phyloP scores from a whole-genome alignment of 1,140 invertebrate species.

The Drosophila nasuta region DNA sequence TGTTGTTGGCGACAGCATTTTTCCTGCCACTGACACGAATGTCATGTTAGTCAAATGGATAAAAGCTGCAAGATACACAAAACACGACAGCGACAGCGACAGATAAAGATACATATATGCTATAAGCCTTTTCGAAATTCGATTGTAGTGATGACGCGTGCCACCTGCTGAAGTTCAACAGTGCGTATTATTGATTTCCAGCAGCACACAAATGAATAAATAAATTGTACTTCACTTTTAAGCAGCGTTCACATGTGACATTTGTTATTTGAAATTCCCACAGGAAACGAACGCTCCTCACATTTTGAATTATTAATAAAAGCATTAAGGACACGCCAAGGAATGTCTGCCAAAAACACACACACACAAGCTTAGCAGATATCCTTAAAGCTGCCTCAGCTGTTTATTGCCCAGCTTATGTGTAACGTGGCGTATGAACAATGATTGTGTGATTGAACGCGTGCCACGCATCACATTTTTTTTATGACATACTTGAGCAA shows the following conservation, averaged over 20 bases:
- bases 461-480: constrained; percentile 12
- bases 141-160: neutral
- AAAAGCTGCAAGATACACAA: neutral
- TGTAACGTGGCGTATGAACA: constrained; percentile 54
- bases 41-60: constrained; percentile 43
- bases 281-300: neutral
- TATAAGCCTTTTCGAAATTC: neutral
- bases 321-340: constrained; percentile 26
- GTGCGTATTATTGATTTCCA: constrained; percentile 45
- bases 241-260: neutral
- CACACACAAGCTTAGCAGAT: neutral
- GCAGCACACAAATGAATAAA: neutral
- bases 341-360: constrained; percentile 7
- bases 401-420: constrained; percentile 26
- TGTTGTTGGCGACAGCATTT: constrained; percentile 28
- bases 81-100: neutral
- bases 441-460: constrained; percentile 38
- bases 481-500: constrained; percentile 18
- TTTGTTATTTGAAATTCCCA: constrained; percentile 30
- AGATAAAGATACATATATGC: constrained; percentile 2
- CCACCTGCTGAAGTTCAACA: constrained; percentile 38
- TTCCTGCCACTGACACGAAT: constrained; percentile 10
- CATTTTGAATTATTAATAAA: constrained; percentile 49
- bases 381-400: constrained; percentile 40
- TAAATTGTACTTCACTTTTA: neutral